Base-by-base conservation (phyloP, 2,113 vertebrate species). In the Passer montanus region DNA sequence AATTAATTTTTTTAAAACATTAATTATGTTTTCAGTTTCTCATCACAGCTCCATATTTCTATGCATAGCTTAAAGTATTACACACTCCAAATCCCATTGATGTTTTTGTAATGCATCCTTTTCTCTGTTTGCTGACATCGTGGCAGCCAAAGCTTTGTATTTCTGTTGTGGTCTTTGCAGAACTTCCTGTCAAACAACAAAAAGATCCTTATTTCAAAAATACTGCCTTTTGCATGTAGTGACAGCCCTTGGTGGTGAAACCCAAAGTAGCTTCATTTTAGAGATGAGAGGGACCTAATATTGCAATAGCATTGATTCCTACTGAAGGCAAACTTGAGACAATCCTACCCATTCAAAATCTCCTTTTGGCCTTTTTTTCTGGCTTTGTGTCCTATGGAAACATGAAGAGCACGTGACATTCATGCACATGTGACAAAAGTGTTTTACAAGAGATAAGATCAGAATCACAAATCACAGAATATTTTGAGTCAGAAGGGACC, bases 341-440 rank as follows among this genome's bases (percentile, higher is more conserved):
- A 73, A 76, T 59, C 35, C 50, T 46, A n/a, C 3, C 20, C 12
- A 33, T 73, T 83, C 35, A 60, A 28, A 64, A n/a, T 39, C 26
- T 78, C 19, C 28, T 27, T 1, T n/a, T 84, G 52, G 15, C 23
- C 8, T 83, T 80, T 74, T 24, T 62, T 87, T n/a, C 55, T 81
- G 52, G 16, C 15, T 31, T 0, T 15, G 3, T 50, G 39, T 76
- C 14, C 20, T 39, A 37, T 72, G 33, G 47, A 60, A 85, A 44
- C 2, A 4, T 1, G 12, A 41, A 50, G 33, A 75, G 20, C 33
- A 31, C 4, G 0, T 24, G n/a, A 21, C n/a, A 53, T 52, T 50
- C 23, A 13, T 39, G 18, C 37, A 31, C 0, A 0, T 15, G 22
- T 33, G 69, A 20, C 19, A 74, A 46, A 56, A 6, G 22, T 0